phyloP scores from a whole-genome alignment of 1,140 invertebrate species.

The Rhopalosiphum maidis region DNA sequence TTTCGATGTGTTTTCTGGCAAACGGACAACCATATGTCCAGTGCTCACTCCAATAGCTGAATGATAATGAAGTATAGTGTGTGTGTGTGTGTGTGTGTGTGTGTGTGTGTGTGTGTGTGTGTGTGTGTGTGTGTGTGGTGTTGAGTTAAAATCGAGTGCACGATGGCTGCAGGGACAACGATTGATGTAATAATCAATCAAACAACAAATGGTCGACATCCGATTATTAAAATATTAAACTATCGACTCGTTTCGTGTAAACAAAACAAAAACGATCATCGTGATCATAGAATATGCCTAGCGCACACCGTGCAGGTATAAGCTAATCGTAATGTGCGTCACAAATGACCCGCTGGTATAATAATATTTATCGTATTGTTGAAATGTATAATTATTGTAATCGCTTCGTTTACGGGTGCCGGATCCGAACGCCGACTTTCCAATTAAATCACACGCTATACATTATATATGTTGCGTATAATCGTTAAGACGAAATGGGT shows the following conservation, averaged over 20 bases:
- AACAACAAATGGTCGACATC: background rate
- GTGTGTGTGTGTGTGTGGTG: background rate
- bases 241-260: background rate
- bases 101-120: background rate
- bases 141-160: background rate
- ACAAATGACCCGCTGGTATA: background rate
- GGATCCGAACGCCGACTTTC: background rate
- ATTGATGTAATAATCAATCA: background rate
- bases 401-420: background rate
- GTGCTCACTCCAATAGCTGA: background rate
- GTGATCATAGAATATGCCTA: background rate
- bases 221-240: background rate
- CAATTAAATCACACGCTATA: conserved; percentile 8
- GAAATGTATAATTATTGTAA: conserved; percentile 12
- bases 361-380: background rate
- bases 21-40: background rate
- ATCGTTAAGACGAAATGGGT: conserved; percentile 7
- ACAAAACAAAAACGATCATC: background rate
- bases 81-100: background rate
- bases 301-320: background rate
- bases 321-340: background rate
- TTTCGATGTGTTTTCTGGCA: conserved; percentile 1
- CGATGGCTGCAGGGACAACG: background rate
- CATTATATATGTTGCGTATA: background rate
- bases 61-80: background rate